phyloP scores from a whole-genome alignment of 2,797 vertebrate genomes.

The Poecilia velifera region DNA sequence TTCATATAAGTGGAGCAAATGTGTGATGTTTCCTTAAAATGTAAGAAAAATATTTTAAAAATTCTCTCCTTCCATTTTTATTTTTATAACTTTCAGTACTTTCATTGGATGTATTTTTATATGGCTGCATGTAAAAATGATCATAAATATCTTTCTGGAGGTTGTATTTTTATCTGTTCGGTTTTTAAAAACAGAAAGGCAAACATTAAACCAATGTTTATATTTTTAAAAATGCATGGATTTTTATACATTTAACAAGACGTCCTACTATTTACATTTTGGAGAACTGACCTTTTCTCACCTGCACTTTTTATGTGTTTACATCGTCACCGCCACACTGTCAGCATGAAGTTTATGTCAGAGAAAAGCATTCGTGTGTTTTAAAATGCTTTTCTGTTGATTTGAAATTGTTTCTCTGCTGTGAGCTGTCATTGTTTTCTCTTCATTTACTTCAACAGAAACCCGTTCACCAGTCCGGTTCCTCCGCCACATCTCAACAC shows the following conservation, averaged over 20 bases:
- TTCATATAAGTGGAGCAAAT: no score
- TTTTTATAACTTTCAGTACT: neutral
- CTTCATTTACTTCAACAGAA: slow-evolving; percentile 67
- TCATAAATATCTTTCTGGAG: neutral
- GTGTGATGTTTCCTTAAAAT: no score
- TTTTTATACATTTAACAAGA: neutral
- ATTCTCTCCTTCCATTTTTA: neutral
- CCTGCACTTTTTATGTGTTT: slow-evolving; percentile 35
- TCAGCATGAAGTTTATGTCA: slow-evolving; percentile 62
- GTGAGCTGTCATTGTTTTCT: slow-evolving; percentile 57
- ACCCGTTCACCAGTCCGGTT: slow-evolving; percentile 52
- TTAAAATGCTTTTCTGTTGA: slow-evolving; percentile 61
- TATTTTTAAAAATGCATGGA: neutral
- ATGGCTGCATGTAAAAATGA: neutral
- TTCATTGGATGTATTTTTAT: neutral
- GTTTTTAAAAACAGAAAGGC: neutral
- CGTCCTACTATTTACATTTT: neutral
- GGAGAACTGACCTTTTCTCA: neutral
- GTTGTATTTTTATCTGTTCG: neutral
- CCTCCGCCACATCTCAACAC: slow-evolving; percentile 56
- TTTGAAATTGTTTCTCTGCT: slow-evolving; percentile 35
- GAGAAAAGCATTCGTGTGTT: slow-evolving; percentile 64
- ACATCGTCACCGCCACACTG: slow-evolving; percentile 40
- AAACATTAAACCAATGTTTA: neutral
- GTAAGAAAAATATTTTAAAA: neutral